These are phyloP conservation scores for zebrafish (Danio rerio) DNA, from an alignment of 2,113 vertebrate species.

Conservation along the genomic window GRCz12tu NC_133191.1:42191001-42191500, in stretches of 20 bases:
- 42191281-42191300: conserved; percentile 4
- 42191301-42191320: conserved; percentile 14
- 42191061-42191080: conserved; percentile 66
- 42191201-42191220: conserved; percentile 34
- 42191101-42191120: conserved; percentile 24
- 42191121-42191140: conserved; percentile 57
- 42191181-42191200: conserved; percentile 29
- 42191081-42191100: conserved; percentile 65
- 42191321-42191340: conserved; percentile 20
- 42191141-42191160: conserved; percentile 49
- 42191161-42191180: conserved; percentile 3
- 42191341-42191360: conserved; percentile 31
- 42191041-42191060: conserved; percentile 64
- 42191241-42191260: neutral
- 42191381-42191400: neutral
- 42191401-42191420: conserved; percentile 20
- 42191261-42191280: conserved; percentile 34
- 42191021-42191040: conserved; percentile 57
- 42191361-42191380: neutral
- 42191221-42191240: neutral
- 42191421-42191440: conserved; percentile 47
- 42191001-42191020: conserved; percentile 22
- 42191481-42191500: conserved; percentile 27
- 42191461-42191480: conserved; percentile 33
- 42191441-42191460: conserved; percentile 36